A percentile compares a stretch with the other conserved stretches of the same genome.
Conservation (phyloP, 2,888 invertebrate genomes). For the Lasioglossum zephyrum region DNA sequence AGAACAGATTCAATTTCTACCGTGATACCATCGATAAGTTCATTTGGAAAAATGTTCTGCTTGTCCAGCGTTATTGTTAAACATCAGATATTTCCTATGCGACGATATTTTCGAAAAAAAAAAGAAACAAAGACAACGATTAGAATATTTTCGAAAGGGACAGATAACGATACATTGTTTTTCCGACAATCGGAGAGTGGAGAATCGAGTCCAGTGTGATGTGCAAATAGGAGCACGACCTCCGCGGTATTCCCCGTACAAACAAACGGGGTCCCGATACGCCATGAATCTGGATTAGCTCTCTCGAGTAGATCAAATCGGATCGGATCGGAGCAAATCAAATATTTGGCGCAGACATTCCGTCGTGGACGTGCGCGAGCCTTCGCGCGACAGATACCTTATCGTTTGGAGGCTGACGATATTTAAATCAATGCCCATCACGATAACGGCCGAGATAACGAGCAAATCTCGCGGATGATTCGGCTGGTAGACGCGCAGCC, state of each 20-base stretch:
- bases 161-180: neutral
- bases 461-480: slow-evolving; percentile 22
- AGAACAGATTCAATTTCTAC: too few species aligned
- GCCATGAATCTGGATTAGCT: slow-evolving; percentile 17
- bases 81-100: neutral
- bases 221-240: neutral
- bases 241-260: neutral
- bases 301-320: slow-evolving; percentile 7
- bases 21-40: neutral
- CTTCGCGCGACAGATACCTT: neutral
- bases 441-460: slow-evolving; percentile 16
- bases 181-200: neutral
- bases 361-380: neutral
- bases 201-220: neutral
- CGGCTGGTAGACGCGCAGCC: neutral
- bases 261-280: neutral
- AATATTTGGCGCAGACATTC: slow-evolving; percentile 13
- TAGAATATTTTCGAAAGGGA: neutral
- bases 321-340: slow-evolving; percentile 10
- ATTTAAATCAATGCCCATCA: slow-evolving; percentile 14
- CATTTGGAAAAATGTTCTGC: neutral
- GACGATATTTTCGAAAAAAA: neutral
- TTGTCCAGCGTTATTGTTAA: neutral
- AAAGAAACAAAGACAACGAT: neutral
- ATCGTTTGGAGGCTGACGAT: slow-evolving; percentile 2